phyloP scores from a whole-genome alignment of 2,888 invertebrate genomes.

The Argynnis bischoffii region DNA sequence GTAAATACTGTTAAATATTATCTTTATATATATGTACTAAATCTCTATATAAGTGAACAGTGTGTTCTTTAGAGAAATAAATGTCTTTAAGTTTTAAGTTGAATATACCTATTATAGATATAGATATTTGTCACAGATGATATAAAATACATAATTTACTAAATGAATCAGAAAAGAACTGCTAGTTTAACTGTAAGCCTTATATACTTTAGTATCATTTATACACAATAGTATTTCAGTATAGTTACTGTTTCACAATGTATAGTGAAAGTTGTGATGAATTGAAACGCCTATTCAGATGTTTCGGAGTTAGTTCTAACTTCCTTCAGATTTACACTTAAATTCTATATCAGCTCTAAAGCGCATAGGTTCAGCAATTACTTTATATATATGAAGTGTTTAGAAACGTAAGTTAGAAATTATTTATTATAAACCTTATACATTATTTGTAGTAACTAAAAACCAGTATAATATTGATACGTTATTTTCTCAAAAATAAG shows the following conservation, averaged over 20 bases:
- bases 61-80: too few relatives aligned
- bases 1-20: too few relatives aligned
- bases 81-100: too few relatives aligned
- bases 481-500: too few relatives aligned
- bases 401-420: too few relatives aligned
- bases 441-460: too few relatives aligned
- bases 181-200: background rate
- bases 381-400: background rate
- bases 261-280: conserved; percentile 22
- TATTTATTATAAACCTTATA: too few relatives aligned
- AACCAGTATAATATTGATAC: too few relatives aligned
- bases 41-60: too few relatives aligned
- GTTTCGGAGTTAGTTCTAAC: conserved; percentile 28
- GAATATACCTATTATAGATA: too few relatives aligned
- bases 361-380: conserved; percentile 13
- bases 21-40: too few relatives aligned
- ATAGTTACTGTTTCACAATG: background rate
- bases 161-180: background rate
- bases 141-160: background rate
- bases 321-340: conserved; percentile 21
- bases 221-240: background rate
- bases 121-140: background rate
- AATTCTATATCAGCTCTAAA: conserved; percentile 21
- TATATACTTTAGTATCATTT: too few relatives aligned
- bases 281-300: conserved; percentile 24